Conservation (phyloP, 2,888 invertebrate genomes). For the Zaprionus lineosus region DNA sequence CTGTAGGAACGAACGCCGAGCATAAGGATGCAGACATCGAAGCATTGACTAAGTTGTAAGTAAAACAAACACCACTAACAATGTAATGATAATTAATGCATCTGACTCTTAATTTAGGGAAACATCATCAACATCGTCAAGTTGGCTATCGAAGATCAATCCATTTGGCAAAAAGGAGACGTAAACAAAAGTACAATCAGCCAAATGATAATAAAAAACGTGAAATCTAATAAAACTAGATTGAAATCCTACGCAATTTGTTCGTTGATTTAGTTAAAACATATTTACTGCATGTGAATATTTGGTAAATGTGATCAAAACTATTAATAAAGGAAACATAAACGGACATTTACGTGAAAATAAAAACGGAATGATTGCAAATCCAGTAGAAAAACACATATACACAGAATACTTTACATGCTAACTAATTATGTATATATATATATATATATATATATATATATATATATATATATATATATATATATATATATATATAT, state of each 20-base stretch:
- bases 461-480: constrained; percentile 25
- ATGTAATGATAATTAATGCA: not conserved
- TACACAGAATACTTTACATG: constrained; percentile 40
- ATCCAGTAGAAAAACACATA: constrained; percentile 41
- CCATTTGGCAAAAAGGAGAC: constrained; percentile 88
- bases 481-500: too few species aligned
- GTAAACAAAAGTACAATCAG: constrained; percentile 22
- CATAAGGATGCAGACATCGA: constrained; percentile 74
- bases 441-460: constrained; percentile 14
- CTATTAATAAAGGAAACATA: constrained; percentile 41
- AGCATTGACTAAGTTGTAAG: constrained; percentile 78
- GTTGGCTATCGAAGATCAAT: constrained; percentile 90
- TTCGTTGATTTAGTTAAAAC: constrained; percentile 16
- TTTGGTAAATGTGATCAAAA: constrained; percentile 38
- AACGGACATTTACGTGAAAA: constrained; percentile 27
- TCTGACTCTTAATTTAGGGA: constrained; percentile 76
- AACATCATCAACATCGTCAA: constrained; percentile 81
- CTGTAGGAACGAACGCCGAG: constrained; percentile 56
- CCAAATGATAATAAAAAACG: constrained; percentile 15
- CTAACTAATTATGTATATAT: constrained; percentile 26
- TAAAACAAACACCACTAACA: constrained; percentile 5
- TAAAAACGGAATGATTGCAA: constrained; percentile 68
- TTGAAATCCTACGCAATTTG: not conserved
- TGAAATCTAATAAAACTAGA: constrained; percentile 4
- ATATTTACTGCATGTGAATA: constrained; percentile 57